phyloP scores from a whole-genome alignment of 1,140 invertebrate genomes.

The Drosophila pseudoobscura region DNA sequence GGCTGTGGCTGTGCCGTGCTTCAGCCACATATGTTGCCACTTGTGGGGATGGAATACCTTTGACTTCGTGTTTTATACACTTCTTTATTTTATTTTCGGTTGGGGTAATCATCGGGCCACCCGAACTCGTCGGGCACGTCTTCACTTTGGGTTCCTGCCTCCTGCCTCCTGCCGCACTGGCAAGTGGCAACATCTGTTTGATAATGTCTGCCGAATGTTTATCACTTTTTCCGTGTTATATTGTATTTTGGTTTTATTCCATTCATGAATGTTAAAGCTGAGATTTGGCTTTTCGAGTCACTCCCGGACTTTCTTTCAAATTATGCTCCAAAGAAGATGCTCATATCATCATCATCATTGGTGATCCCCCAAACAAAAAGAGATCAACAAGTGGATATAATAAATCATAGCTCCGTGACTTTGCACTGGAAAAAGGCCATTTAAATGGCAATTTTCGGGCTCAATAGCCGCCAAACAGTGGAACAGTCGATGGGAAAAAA shows the following conservation, averaged over 20 bases:
- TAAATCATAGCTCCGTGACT: constrained; percentile 40
- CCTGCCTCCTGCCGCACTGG: neutral
- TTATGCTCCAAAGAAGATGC: neutral
- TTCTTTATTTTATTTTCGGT: constrained; percentile 30
- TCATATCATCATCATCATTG: neutral
- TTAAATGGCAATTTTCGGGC: constrained; percentile 50
- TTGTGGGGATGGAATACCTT: constrained; percentile 47
- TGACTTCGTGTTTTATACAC: constrained; percentile 38
- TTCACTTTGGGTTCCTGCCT: constrained; percentile 29
- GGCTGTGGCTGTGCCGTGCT: neutral
- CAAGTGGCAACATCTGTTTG: constrained; percentile 46
- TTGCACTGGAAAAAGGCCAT: constrained; percentile 15
- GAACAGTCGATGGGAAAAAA: constrained; percentile 9
- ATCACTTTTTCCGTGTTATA: constrained; percentile 46
- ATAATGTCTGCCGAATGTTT: constrained; percentile 52
- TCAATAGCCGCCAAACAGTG: constrained; percentile 5
- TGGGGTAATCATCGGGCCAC: constrained; percentile 29
- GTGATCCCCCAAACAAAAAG: constrained; percentile 5
- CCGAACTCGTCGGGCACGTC: constrained; percentile 48
- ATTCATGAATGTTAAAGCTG: constrained; percentile 38
- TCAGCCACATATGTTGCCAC: constrained; percentile 69
- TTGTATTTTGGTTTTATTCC: constrained; percentile 25
- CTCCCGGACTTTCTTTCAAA: constrained; percentile 13
- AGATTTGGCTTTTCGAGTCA: constrained; percentile 29
- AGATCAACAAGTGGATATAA: constrained; percentile 41